These are phyloP conservation scores for Vannuccia rotundouncinata DNA, from an alignment of 2,888 invertebrate genomes.

Conservation along the genomic window DNA sequence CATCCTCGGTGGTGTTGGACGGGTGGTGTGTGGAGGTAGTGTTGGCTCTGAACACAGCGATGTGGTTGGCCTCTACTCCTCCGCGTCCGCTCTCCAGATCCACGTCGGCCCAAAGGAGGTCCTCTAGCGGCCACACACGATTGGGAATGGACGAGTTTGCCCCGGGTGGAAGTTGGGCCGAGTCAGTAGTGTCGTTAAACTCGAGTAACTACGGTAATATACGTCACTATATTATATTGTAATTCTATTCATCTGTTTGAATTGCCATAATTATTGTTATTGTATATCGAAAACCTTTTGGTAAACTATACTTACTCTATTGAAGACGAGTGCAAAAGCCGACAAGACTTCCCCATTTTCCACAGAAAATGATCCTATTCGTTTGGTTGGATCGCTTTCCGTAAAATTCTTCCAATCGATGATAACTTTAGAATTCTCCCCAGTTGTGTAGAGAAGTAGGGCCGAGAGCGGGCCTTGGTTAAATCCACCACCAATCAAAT, in stretches of 20 bases:
- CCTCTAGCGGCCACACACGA: not conserved
- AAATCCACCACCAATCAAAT: not conserved
- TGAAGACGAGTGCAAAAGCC: not conserved
- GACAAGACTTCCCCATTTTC: not conserved
- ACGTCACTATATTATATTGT: too few species aligned
- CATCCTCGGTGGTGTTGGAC: too few species aligned
- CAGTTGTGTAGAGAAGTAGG: not conserved
- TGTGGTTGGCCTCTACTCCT: not conserved
- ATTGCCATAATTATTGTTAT: too few species aligned
- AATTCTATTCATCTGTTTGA: too few species aligned
- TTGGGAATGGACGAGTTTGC: not conserved
- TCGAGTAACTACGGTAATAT: not conserved
- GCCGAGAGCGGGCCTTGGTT: not conserved
- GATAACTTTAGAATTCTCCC: not conserved
- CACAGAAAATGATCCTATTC: not conserved
- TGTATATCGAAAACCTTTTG: too few species aligned
- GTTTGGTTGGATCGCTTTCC: not conserved
- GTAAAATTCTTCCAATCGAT: not conserved
- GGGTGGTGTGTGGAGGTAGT: too few species aligned
- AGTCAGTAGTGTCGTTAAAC: not conserved
- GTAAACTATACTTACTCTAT: not conserved
- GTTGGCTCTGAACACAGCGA: not conserved
- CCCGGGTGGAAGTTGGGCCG: too few species aligned
- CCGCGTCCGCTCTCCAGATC: not conserved
- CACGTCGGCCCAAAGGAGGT: not conserved